These are phyloP conservation scores for Drosophila setosimentum DNA, from an alignment of 2,888 invertebrate genomes.

Conservation along the genomic window DNA sequence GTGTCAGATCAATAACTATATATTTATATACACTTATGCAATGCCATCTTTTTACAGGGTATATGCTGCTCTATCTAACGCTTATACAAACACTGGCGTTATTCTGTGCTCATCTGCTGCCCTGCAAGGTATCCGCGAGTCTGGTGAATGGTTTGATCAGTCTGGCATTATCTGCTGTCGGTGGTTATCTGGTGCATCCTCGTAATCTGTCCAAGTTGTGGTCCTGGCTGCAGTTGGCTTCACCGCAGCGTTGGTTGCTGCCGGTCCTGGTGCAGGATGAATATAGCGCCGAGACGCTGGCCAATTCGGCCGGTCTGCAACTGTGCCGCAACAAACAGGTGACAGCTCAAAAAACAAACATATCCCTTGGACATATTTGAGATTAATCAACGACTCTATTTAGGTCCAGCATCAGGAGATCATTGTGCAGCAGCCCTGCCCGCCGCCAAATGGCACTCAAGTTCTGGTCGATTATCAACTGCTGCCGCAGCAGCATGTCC, in stretches of 20 bases:
- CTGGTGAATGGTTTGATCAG: slow-evolving; percentile 88
- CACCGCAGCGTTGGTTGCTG: slow-evolving; percentile 91
- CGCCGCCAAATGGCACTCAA: slow-evolving; percentile 92
- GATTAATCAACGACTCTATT: background rate
- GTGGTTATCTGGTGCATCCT: slow-evolving; percentile 90
- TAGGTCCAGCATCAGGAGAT: slow-evolving; percentile 94
- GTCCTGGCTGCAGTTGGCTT: slow-evolving; percentile 89
- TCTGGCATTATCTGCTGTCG: slow-evolving; percentile 87
- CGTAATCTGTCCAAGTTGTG: slow-evolving; percentile 89
- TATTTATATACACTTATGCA: background rate
- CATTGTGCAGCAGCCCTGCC: slow-evolving; percentile 93
- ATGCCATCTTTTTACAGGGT: slow-evolving; percentile 86
- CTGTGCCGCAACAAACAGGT: slow-evolving; percentile 91
- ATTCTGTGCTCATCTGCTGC: slow-evolving; percentile 89
- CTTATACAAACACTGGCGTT: slow-evolving; percentile 89
- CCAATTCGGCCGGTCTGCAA: slow-evolving; percentile 85
- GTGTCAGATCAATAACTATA: slow-evolving; percentile 20
- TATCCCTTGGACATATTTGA: background rate
- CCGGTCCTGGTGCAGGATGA: slow-evolving; percentile 89
- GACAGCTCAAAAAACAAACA: slow-evolving; percentile 17
- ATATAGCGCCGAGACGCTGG: slow-evolving; percentile 88
- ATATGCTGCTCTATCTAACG: slow-evolving; percentile 90
- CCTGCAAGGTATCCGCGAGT: slow-evolving; percentile 88
- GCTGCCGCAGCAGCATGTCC: slow-evolving; percentile 86
- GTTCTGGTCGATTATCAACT: slow-evolving; percentile 87